Base-by-base conservation (phyloP, 2,888 invertebrate species). In the Augochlorella aurata region DNA sequence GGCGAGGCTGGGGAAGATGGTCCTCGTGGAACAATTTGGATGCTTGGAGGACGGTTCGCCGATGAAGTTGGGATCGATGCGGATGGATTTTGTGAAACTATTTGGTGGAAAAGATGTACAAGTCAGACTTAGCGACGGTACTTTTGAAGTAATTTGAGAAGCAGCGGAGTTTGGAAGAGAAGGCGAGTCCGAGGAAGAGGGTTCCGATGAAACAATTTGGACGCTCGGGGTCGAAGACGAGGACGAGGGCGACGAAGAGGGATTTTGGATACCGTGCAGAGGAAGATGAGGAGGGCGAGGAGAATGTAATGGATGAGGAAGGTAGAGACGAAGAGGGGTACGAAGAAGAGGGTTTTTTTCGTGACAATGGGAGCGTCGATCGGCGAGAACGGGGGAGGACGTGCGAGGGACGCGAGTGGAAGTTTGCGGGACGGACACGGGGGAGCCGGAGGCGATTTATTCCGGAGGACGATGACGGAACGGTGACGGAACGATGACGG, bases 401-500 rank as follows among this genome's bases (percentile, higher is more conserved):
- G 58, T 14, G 58, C 38, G 58, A 58, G 58, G 21, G 12, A 14
- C 2, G 58, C 21, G 14, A 24, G 14, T 58, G 58, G 14, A 58
- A 58, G 58, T 58, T 58, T 24, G 24, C 58, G 58, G 58, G 14
- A 58, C 10, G 18, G n/a, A 58, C 38, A 50, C 74, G 75, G 44
- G 24, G 38, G 52, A 16, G 45, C 70, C 38, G 45, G 16, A 12
- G 29, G 58, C 71, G 16, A 44, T 21, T 18, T 47, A 38, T 61
- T 66, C n/a, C 12, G 45, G 66, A 14, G 21, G 45, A 47, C 21
- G 66, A 21, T 66, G 66, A 66, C 66, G 66, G 45, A 45, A 58
- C 58, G 24, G 24, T 38, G 38, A 38, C 38, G 38, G 38, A 38
- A 38, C 38, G 38, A 38, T 5, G 3, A 38, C 18, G 18, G 29